These are phyloP conservation scores for Isoperla grammatica DNA, from an alignment of 2,888 invertebrate species.

Conservation along the genomic window DNA sequence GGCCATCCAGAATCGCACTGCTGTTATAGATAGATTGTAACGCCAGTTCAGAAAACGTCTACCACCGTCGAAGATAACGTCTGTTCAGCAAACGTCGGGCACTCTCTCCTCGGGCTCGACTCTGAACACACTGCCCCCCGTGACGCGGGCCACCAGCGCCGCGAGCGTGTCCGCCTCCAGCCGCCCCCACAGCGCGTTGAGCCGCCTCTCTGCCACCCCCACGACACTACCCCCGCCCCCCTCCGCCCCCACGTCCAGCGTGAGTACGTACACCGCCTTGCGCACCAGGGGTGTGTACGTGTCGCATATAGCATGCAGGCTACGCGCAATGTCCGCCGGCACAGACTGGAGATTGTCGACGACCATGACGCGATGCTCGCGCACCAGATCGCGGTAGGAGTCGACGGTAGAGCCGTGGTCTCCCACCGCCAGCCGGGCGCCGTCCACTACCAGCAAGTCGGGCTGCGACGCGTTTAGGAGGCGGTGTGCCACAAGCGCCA, in stretches of 20 bases:
- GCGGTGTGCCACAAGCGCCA: neutral
- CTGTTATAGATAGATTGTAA: no score
- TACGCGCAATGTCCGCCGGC: slow-evolving; percentile 5
- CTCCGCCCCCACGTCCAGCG: neutral
- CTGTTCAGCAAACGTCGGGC: neutral
- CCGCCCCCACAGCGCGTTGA: neutral
- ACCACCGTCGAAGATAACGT: no score
- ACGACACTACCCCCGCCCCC: neutral
- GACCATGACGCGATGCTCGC: neutral
- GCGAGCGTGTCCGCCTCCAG: neutral
- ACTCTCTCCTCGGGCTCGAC: neutral
- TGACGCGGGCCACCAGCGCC: neutral
- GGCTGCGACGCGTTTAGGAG: neutral
- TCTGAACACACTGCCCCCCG: neutral
- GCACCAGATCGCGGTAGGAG: neutral
- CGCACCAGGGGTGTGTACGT: slow-evolving; percentile 3
- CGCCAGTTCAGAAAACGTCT: no score
- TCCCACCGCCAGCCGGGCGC: neutral
- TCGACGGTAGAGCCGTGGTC: neutral
- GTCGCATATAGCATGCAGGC: slow-evolving; percentile 11
- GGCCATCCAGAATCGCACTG: no score
- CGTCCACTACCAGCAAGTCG: neutral
- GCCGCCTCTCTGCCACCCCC: neutral
- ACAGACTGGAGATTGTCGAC: slow-evolving; percentile 3
- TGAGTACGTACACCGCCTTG: slow-evolving; percentile 15